Conservation (phyloP, 30 jellyfish, hydroid and myxozoan genomes). For the Aurelia aurita region DNA sequence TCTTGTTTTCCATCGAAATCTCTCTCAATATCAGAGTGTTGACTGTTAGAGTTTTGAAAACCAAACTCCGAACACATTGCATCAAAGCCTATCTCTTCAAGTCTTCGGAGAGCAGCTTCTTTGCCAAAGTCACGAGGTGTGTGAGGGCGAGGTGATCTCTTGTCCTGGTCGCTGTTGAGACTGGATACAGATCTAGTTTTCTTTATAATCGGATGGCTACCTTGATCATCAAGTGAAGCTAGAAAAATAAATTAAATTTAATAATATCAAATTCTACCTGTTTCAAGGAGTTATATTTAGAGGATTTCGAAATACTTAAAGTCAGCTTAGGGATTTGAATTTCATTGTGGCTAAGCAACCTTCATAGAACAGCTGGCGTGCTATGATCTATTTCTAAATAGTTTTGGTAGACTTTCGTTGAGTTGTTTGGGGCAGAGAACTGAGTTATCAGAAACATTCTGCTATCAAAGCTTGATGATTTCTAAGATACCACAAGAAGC, state of each 20-base stretch:
- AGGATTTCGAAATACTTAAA: too few relatives aligned
- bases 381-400: too few relatives aligned
- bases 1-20: not conserved
- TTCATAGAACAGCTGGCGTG: too few relatives aligned
- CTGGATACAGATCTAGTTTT: slow-evolving; percentile 8
- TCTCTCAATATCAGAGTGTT: not conserved
- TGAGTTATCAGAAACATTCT: too few relatives aligned
- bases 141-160: slow-evolving; percentile 16
- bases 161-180: slow-evolving; percentile 27
- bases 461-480: too few relatives aligned
- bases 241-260: not conserved
- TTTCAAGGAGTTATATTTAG: too few relatives aligned
- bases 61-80: slow-evolving; percentile 63
- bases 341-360: too few relatives aligned
- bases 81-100: slow-evolving; percentile 75
- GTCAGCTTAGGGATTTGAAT: too few relatives aligned
- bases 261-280: too few relatives aligned
- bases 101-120: slow-evolving; percentile 63
- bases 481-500: too few relatives aligned
- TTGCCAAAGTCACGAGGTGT: slow-evolving; percentile 68
- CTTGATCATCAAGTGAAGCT: slow-evolving; percentile 27
- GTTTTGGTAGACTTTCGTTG: too few relatives aligned
- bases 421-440: too few relatives aligned
- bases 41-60: not conserved
- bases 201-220: not conserved